These are phyloP conservation scores for Guaruba guarouba DNA, from an alignment of 2,113 vertebrate species.

Conservation along the genomic window DNA sequence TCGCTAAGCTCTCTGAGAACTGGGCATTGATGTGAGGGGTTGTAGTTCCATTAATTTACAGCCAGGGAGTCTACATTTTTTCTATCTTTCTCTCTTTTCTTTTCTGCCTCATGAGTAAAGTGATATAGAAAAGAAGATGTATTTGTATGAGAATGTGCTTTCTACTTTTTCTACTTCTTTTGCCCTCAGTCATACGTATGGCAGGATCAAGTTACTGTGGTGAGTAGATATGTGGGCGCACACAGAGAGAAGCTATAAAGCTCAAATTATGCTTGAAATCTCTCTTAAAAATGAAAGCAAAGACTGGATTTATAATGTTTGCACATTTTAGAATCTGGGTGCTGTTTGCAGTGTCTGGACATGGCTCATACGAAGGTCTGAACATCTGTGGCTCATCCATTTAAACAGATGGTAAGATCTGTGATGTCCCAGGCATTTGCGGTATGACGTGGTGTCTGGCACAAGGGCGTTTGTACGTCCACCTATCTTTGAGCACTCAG, in stretches of 20 bases:
- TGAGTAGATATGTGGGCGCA: no score
- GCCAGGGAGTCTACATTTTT: not conserved
- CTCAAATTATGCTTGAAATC: not conserved
- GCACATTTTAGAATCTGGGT: not conserved
- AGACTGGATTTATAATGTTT: not conserved
- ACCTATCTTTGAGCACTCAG: not conserved
- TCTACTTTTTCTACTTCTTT: no score
- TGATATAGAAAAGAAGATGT: no score
- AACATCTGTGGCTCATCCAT: slow-evolving; percentile 40
- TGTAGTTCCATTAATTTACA: not conserved
- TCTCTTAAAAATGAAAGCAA: not conserved
- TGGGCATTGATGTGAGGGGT: not conserved
- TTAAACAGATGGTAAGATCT: slow-evolving; percentile 33
- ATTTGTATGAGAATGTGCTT: no score
- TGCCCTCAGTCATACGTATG: no score
- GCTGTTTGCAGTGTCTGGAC: not conserved
- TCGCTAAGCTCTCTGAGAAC: not conserved
- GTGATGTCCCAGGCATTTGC: slow-evolving; percentile 17
- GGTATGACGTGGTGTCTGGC: not conserved
- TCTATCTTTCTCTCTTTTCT: no score
- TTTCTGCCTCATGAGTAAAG: no score
- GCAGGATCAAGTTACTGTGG: no score
- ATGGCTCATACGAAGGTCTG: not conserved
- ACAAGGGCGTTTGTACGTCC: not conserved
- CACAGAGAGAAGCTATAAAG: not conserved